Conservation (phyloP, 1,140 invertebrate genomes). For the Melitaea cinxia region DNA sequence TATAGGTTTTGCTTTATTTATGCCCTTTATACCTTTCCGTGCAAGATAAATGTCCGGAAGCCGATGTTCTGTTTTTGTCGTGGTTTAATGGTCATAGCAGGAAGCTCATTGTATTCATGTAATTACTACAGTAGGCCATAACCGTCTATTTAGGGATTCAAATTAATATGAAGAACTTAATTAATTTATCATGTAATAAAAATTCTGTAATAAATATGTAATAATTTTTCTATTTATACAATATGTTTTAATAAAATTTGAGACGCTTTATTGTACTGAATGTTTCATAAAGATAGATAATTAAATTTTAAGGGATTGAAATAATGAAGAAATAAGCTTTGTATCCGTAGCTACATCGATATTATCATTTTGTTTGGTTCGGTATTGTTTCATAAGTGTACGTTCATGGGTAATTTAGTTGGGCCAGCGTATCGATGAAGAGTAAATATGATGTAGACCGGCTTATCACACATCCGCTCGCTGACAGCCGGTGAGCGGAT, state of each 20-base stretch:
- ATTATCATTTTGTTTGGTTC: too few species aligned
- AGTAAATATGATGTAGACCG: not conserved
- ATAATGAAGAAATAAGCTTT: too few species aligned
- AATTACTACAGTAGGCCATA: not conserved
- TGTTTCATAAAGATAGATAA: too few species aligned
- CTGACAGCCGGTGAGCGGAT: not conserved
- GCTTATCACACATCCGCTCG: conserved; percentile 7
- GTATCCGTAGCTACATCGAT: too few species aligned
- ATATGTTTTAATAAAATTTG: not conserved
- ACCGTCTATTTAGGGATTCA: not conserved
- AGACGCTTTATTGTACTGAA: too few species aligned
- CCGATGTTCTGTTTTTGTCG: conserved; percentile 69
- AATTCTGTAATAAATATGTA: too few species aligned
- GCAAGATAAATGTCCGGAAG: conserved; percentile 71
- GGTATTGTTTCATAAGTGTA: not conserved
- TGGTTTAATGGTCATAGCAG: conserved; percentile 49
- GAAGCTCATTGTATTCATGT: not conserved
- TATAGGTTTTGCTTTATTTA: conserved; percentile 80
- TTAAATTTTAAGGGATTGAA: too few species aligned
- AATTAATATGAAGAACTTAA: conserved; percentile 4
- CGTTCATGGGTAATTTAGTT: not conserved
- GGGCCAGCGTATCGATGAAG: not conserved
- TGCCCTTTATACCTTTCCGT: conserved; percentile 69
- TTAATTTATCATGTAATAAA: conserved; percentile 12
- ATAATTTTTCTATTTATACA: too few species aligned